Percentiles rank a stretch among this genome's conserved stretches.
Evolutionary conservation across 2,113 vertebrate genomes (phyloP).

Genomic region (Chrysochloris asiatica): DNA sequence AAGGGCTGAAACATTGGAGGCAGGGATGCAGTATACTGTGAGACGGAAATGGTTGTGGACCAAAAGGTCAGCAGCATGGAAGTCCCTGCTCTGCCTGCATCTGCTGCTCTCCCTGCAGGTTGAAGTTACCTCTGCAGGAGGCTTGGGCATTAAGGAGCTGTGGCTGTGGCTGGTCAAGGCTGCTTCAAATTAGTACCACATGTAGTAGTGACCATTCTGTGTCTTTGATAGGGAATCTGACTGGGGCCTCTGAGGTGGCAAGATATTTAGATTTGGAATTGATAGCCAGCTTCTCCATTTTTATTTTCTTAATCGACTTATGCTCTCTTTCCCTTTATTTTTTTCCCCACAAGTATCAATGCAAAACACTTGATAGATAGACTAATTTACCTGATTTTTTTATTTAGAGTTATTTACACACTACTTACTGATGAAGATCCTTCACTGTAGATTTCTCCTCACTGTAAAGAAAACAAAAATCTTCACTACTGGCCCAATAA

Average conservation of each 20-base stretch:
- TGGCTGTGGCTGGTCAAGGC: neutral
- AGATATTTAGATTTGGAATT: neutral
- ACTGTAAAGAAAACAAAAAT: no score
- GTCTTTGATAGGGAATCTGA: neutral
- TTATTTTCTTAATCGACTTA: constrained; percentile 23
- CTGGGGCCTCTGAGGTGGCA: neutral
- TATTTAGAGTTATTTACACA: neutral
- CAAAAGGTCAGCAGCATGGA: neutral
- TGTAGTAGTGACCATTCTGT: neutral
- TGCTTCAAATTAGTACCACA: neutral
- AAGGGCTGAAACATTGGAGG: neutral
- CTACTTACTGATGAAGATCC: no score
- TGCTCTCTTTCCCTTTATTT: constrained; percentile 12
- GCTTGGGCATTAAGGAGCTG: neutral
- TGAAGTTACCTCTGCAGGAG: neutral
- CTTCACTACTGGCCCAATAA: no score
- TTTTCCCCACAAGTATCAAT: constrained; percentile 23
- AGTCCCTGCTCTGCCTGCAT: neutral
- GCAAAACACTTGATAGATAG: constrained; percentile 11
- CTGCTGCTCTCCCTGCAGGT: neutral
- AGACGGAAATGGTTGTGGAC: neutral
- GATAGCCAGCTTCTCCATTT: constrained; percentile 5
- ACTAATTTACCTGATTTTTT: constrained; percentile 47
- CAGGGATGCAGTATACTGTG: neutral
- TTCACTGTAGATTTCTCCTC: no score